phyloP scores from a whole-genome alignment of 1,140 invertebrate species.

The Lysiphlebus fabarum region DNA sequence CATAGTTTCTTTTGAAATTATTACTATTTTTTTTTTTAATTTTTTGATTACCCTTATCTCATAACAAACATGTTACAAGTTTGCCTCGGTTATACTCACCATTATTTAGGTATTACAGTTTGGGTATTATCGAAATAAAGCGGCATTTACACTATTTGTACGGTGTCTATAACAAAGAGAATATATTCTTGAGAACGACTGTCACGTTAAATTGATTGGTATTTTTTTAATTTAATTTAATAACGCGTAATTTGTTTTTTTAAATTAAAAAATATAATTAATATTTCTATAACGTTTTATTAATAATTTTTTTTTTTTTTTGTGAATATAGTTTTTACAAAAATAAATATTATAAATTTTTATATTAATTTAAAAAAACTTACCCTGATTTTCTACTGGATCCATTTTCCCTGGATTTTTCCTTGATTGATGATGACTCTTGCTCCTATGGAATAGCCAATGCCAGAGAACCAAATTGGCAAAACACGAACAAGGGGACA shows the following conservation, averaged over 20 bases:
- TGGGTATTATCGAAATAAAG: slow-evolving; percentile 54
- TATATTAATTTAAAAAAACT: slow-evolving; percentile 31
- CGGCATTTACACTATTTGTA: slow-evolving; percentile 55
- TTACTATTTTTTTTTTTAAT: slow-evolving; percentile 11
- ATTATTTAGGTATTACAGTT: slow-evolving; percentile 48
- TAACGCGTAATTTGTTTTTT: slow-evolving; percentile 16
- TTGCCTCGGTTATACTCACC: slow-evolving; percentile 44
- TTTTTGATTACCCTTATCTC: slow-evolving; percentile 5
- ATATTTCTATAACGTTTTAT: slow-evolving; percentile 14
- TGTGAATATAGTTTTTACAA: background rate
- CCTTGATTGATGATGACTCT: slow-evolving; percentile 52
- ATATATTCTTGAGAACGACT: slow-evolving; percentile 50
- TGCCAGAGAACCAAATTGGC: slow-evolving; percentile 58
- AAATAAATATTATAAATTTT: background rate
- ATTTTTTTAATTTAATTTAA: slow-evolving; percentile 13
- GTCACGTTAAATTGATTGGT: slow-evolving; percentile 25
- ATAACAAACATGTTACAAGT: slow-evolving; percentile 12
- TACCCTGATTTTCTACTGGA: slow-evolving; percentile 58
- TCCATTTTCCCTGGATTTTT: slow-evolving; percentile 61
- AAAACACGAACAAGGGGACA: slow-evolving; percentile 56
- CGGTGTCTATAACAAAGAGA: slow-evolving; percentile 56
- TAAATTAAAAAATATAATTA: slow-evolving; percentile 11
- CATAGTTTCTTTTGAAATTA: slow-evolving; percentile 9
- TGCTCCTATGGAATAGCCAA: slow-evolving; percentile 65
- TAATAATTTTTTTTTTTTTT: background rate